phyloP scores from a whole-genome alignment of 2,113 vertebrate genomes.

The Erinaceus europaeus region DNA sequence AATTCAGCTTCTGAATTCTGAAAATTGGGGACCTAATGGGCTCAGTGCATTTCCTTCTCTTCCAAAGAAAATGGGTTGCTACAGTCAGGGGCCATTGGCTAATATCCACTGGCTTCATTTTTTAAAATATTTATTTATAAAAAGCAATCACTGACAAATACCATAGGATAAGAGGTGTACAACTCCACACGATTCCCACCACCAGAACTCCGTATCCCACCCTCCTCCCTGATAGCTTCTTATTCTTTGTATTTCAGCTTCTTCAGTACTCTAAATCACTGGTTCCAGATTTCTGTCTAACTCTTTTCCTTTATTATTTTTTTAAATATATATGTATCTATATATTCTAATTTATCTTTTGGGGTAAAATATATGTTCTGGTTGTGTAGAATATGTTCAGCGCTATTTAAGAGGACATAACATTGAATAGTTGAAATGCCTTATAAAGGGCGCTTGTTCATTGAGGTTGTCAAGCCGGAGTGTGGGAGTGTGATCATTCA shows the following conservation, averaged over 20 bases:
- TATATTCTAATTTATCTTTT: too few relatives aligned
- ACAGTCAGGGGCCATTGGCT: neutral
- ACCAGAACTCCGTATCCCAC: too few relatives aligned
- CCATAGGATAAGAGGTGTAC: too few relatives aligned
- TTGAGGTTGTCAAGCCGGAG: too few relatives aligned
- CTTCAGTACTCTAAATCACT: neutral
- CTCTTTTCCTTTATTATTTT: neutral
- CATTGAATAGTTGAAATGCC: neutral
- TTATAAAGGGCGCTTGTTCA: neutral
- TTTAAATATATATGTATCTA: neutral
- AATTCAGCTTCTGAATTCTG: conserved; percentile 28
- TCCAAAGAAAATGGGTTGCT: neutral
- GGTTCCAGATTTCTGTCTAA: neutral
- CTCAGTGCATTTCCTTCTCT: neutral
- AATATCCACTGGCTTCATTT: neutral
- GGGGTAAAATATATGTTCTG: neutral
- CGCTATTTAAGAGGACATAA: neutral
- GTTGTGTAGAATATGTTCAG: neutral
- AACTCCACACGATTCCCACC: too few relatives aligned
- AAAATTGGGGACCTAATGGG: neutral
- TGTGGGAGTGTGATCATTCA: neutral
- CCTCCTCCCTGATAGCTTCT: too few relatives aligned
- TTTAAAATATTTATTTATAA: neutral
- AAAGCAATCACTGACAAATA: too few relatives aligned
- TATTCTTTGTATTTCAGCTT: too few relatives aligned